Evolutionary conservation across 1,140 invertebrate species (phyloP).

Genomic region (Eriosoma lanigerum): DNA sequence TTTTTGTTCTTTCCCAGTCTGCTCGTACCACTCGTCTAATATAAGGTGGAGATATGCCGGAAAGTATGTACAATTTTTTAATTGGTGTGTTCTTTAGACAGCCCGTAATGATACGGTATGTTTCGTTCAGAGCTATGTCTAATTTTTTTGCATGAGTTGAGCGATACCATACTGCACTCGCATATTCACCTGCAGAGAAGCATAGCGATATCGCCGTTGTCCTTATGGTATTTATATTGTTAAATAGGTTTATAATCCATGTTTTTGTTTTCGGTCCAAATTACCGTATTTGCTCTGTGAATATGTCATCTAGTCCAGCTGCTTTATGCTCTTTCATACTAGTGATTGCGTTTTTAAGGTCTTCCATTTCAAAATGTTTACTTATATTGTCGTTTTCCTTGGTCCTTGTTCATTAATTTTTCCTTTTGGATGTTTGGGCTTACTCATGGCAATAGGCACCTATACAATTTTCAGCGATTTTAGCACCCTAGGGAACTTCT

Average conservation of each 20-base stretch:
- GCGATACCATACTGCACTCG: conserved; percentile 19
- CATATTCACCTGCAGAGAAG: conserved; percentile 39
- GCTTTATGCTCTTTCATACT: neutral
- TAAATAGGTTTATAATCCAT: neutral
- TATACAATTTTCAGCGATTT: no score
- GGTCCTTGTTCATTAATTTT: no score
- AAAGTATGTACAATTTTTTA: conserved; percentile 2
- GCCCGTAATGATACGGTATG: neutral
- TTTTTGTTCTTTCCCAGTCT: conserved; percentile 23
- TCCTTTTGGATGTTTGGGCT: no score
- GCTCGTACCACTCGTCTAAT: neutral
- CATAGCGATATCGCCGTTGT: conserved; percentile 31
- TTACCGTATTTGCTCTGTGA: neutral
- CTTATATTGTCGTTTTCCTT: no score
- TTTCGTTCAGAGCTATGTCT: conserved; percentile 29
- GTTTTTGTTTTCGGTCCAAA: neutral
- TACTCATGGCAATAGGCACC: no score
- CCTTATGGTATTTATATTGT: neutral
- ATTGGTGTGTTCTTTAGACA: neutral
- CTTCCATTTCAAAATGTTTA: no score
- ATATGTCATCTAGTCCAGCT: neutral
- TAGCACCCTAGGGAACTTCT: no score
- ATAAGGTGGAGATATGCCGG: conserved; percentile 20
- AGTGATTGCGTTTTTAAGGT: neutral
- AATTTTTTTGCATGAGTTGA: conserved; percentile 13